A percentile compares a stretch with the other conserved stretches of the same genome.
Conservation (phyloP, 2,888 invertebrate species). For the Aricia artaxerxes region DNA sequence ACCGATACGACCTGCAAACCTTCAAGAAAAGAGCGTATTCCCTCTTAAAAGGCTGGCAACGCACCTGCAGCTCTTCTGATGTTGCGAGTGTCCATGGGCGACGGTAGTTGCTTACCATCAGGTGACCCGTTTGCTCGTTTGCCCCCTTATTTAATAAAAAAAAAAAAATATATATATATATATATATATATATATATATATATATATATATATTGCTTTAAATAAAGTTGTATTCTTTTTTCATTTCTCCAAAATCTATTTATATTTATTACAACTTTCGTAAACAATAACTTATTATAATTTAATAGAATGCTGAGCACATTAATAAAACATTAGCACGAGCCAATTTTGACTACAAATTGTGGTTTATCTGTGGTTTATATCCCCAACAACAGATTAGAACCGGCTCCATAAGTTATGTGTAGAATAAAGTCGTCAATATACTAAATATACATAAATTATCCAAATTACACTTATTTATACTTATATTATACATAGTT, state of each 20-base stretch:
- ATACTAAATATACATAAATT: neutral
- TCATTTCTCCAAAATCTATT: neutral
- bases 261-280: neutral
- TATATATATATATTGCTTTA: no score
- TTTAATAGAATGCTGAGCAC: neutral
- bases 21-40: no score
- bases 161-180: no score
- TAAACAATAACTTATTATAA: conserved; percentile 20
- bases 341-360: conserved; percentile 4
- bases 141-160: no score
- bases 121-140: no score
- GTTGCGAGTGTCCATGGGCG: no score
- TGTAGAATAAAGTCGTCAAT: conserved; percentile 7
- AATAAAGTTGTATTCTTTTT: neutral
- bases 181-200: no score
- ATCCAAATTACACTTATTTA: conserved; percentile 22
- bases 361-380: conserved; percentile 8
- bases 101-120: no score
- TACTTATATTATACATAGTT: conserved; percentile 22
- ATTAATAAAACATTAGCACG: conserved; percentile 26
- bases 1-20: no score
- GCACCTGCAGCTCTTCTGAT: no score
- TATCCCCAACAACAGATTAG: neutral
- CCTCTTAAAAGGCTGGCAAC: no score
- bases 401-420: conserved; percentile 10